Evolutionary conservation across 2,113 vertebrate genomes (phyloP).

Genomic region (Myxocyprinus asiaticus): DNA sequence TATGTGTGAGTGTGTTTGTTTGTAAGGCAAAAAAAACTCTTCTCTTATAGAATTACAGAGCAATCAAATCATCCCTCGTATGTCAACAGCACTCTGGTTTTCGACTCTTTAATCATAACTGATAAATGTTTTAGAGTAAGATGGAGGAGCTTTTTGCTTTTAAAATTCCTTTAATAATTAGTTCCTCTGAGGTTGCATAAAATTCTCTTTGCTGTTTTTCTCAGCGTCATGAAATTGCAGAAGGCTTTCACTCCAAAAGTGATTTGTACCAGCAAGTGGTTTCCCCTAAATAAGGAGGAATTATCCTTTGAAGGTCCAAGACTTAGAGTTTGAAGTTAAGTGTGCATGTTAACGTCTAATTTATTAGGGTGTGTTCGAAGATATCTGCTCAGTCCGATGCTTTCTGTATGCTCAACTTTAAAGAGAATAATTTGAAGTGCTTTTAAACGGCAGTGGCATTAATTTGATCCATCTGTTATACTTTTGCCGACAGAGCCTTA

Average conservation of each 20-base stretch:
- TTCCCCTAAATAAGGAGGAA: conserved; percentile 69
- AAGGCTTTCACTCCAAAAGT: conserved; percentile 59
- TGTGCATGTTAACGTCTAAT: conserved; percentile 47
- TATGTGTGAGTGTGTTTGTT: neutral
- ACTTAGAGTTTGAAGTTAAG: neutral
- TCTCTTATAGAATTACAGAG: conserved; percentile 8
- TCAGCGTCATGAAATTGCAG: conserved; percentile 55
- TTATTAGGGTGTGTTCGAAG: conserved; percentile 33
- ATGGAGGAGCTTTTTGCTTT: conserved; percentile 62
- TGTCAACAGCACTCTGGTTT: conserved; percentile 54
- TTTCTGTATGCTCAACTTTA: conserved; percentile 59
- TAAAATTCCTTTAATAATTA: conserved; percentile 75
- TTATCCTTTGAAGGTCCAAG: conserved; percentile 74
- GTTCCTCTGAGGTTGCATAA: conserved; percentile 72
- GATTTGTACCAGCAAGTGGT: conserved; percentile 62
- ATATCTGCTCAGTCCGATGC: conserved; percentile 44
- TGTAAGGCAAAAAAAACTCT: conserved; percentile 7
- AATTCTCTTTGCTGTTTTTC: conserved; percentile 63
- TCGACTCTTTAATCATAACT: conserved; percentile 74
- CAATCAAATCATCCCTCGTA: conserved; percentile 9
- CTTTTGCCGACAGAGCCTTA: neutral
- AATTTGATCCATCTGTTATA: conserved; percentile 33
- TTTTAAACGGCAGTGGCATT: conserved; percentile 58
- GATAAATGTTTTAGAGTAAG: conserved; percentile 65
- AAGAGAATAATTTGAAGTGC: conserved; percentile 62